A percentile compares a stretch with the other conserved stretches of the same genome.
These are phyloP conservation scores for Channa maculata DNA, from an alignment of 2,113 vertebrate species.

Conservation along the genomic window DNA sequence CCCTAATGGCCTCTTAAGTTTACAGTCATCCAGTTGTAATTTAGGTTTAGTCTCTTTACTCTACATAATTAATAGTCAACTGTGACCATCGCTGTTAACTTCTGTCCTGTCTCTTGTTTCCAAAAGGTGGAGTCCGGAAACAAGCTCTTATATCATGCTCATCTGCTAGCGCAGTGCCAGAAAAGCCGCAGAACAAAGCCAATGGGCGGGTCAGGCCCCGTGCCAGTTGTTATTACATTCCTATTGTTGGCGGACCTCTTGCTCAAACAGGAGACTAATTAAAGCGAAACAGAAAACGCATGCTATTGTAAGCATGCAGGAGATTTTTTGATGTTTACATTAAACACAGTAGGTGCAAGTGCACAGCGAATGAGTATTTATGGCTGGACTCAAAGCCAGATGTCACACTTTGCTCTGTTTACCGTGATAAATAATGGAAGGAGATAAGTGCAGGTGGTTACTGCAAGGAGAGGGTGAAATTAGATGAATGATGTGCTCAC, in stretches of 20 bases:
- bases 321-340: constrained; percentile 51
- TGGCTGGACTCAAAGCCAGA: constrained; percentile 37
- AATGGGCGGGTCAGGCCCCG: constrained; percentile 38
- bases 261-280: constrained; percentile 62
- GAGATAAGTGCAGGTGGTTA: not conserved
- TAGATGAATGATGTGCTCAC: constrained; percentile 12
- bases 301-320: constrained; percentile 37
- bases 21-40: constrained; percentile 35
- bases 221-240: constrained; percentile 58
- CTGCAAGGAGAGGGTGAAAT: not conserved
- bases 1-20: constrained; percentile 57
- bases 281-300: constrained; percentile 60
- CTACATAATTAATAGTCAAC: constrained; percentile 56
- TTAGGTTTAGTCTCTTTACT: constrained; percentile 38
- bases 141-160: constrained; percentile 60
- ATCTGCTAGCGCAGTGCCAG: constrained; percentile 57
- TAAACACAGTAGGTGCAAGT: constrained; percentile 12
- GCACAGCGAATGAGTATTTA: constrained; percentile 33
- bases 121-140: constrained; percentile 47
- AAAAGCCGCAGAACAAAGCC: constrained; percentile 45
- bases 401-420: constrained; percentile 11
- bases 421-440: constrained; percentile 34
- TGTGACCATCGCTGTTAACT: constrained; percentile 27
- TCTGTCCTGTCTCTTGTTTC: constrained; percentile 21
- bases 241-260: constrained; percentile 51